These are phyloP conservation scores for Pseudomyrmex cubaensis DNA, from an alignment of 1,140 invertebrate species.

Conservation along the genomic window DNA sequence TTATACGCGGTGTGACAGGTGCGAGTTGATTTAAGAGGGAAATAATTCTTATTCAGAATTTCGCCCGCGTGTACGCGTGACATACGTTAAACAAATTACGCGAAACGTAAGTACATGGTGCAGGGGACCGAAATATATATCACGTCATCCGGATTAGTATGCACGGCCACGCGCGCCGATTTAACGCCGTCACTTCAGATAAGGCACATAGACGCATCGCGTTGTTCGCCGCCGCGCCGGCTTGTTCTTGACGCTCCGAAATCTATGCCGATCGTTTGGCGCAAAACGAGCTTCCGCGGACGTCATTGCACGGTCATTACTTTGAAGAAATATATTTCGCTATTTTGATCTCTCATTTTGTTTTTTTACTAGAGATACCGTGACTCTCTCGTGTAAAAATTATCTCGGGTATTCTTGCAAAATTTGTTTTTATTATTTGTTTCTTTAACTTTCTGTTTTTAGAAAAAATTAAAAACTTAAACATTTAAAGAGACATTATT, in stretches of 20 bases:
- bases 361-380: no score
- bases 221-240: constrained; percentile 20
- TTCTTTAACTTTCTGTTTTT: not conserved
- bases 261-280: constrained; percentile 42
- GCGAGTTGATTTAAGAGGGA: no score
- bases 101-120: constrained; percentile 47
- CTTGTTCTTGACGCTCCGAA: constrained; percentile 67
- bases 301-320: not conserved
- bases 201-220: constrained; percentile 75
- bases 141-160: constrained; percentile 76
- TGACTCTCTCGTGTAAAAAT: not conserved
- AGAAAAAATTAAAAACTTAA: not conserved
- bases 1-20: no score
- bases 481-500: no score
- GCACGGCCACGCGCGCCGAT: constrained; percentile 80
- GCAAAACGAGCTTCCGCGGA: constrained; percentile 8
- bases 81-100: constrained; percentile 76
- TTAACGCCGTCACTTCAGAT: constrained; percentile 80
- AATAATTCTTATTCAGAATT: constrained; percentile 64
- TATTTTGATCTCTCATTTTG: no score
- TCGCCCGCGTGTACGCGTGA: constrained; percentile 73
- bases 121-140: constrained; percentile 43
- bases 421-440: not conserved
- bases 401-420: not conserved
- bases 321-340: constrained; percentile 9